A percentile compares a stretch with the other conserved stretches of the same genome.
Conservation (phyloP, 2,113 vertebrate species). For the Grammomys dolichurus region DNA sequence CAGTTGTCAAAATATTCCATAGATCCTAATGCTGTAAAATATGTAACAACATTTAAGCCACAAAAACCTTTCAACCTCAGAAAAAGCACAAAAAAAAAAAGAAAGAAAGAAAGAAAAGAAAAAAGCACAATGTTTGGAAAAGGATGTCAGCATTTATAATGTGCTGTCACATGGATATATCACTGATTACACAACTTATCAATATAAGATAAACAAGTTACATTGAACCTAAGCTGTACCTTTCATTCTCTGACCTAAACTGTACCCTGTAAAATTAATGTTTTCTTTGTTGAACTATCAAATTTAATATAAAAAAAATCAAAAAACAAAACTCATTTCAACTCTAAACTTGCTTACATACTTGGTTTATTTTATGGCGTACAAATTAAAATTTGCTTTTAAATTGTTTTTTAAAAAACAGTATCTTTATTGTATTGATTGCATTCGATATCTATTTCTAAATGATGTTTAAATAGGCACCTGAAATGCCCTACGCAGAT, state of each 20-base stretch:
- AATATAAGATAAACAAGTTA: constrained; percentile 74
- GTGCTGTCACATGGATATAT: constrained; percentile 70
- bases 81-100: constrained; percentile 90
- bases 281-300: constrained; percentile 37
- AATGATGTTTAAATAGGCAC: constrained; percentile 24
- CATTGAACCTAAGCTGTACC: background rate
- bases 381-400: constrained; percentile 55
- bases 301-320: constrained; percentile 28
- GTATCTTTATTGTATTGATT: background rate
- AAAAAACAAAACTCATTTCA: constrained; percentile 1
- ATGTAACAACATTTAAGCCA: constrained; percentile 98
- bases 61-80: constrained; percentile 91
- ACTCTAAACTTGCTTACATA: constrained; percentile 11
- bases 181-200: constrained; percentile 69
- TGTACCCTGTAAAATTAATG: constrained; percentile 2
- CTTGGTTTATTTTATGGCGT: constrained; percentile 2
- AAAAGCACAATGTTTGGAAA: constrained; percentile 87
- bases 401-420: constrained; percentile 51
- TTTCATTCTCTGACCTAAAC: constrained; percentile 60
- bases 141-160: constrained; percentile 86
- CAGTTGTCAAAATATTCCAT: constrained; percentile 97
- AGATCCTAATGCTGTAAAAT: constrained; percentile 99
- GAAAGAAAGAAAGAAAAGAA: constrained; percentile 84
- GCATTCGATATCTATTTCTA: background rate
- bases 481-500: constrained; percentile 28